phyloP scores from a whole-genome alignment of 1,140 invertebrate genomes.

The Tetraneura akinire region DNA sequence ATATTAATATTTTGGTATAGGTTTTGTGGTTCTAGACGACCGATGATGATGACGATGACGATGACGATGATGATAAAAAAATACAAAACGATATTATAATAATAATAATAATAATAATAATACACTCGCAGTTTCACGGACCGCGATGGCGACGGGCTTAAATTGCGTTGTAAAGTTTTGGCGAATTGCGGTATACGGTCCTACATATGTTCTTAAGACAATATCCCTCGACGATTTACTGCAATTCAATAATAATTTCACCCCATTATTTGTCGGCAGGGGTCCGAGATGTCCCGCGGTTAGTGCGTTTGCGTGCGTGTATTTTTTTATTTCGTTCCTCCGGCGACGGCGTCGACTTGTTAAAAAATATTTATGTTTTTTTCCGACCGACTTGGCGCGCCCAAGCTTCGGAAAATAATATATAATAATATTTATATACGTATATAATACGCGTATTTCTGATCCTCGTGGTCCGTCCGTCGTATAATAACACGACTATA shows the following conservation, averaged over 20 bases:
- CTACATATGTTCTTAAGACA: slow-evolving; percentile 41
- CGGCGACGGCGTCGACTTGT: slow-evolving; percentile 42
- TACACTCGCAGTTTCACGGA: not conserved
- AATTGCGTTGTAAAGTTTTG: slow-evolving; percentile 32
- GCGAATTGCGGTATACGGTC: not conserved
- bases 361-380: slow-evolving; percentile 52
- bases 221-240: slow-evolving; percentile 35
- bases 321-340: slow-evolving; percentile 4
- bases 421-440: no score
- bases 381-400: slow-evolving; percentile 48
- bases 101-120: not conserved
- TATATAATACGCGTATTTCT: not conserved
- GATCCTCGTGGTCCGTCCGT: not conserved
- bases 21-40: no score
- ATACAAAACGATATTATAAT: not conserved
- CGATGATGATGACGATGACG: no score
- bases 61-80: no score
- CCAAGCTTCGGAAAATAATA: slow-evolving; percentile 39
- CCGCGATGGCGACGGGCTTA: no score
- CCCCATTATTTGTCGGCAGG: slow-evolving; percentile 45
- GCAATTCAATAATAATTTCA: slow-evolving; percentile 51
- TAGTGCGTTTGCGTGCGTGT: not conserved
- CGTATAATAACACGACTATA: not conserved
- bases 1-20: no score
- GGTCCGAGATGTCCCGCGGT: slow-evolving; percentile 36